phyloP scores from a whole-genome alignment of 2,797 vertebrate species.

The Macropodus opercularis region DNA sequence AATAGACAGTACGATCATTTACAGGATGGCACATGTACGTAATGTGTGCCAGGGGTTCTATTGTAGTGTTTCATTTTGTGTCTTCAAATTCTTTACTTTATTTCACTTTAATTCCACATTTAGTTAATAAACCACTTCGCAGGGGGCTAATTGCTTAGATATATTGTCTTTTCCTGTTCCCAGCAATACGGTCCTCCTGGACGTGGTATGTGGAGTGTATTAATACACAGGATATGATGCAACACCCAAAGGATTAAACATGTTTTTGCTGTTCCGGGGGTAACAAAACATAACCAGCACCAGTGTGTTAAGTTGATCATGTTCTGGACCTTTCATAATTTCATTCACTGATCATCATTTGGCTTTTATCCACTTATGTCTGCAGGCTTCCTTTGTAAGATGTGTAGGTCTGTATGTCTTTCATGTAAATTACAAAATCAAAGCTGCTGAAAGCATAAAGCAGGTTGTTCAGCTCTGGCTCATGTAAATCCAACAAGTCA shows the following conservation, averaged over 20 bases:
- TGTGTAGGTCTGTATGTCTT: too few relatives aligned
- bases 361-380: not conserved
- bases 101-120: too few relatives aligned
- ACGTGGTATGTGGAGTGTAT: constrained; percentile 9
- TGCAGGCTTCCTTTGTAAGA: not conserved
- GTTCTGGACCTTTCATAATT: not conserved
- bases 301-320: not conserved
- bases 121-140: too few relatives aligned
- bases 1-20: too few relatives aligned
- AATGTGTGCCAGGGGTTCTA: too few relatives aligned
- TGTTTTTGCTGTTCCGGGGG: not conserved
- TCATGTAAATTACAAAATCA: too few relatives aligned
- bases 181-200: constrained; percentile 1
- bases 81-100: too few relatives aligned
- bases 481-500: too few relatives aligned
- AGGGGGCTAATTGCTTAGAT: not conserved
- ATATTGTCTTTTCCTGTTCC: not conserved
- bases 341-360: not conserved
- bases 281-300: not conserved
- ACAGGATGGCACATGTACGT: too few relatives aligned
- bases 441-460: too few relatives aligned
- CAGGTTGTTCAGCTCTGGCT: too few relatives aligned
- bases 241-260: constrained; percentile 6
- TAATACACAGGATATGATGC: constrained; percentile 40
- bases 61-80: too few relatives aligned